Conservation (phyloP, 2,888 invertebrate species). For the Kryphioiulus occultus region DNA sequence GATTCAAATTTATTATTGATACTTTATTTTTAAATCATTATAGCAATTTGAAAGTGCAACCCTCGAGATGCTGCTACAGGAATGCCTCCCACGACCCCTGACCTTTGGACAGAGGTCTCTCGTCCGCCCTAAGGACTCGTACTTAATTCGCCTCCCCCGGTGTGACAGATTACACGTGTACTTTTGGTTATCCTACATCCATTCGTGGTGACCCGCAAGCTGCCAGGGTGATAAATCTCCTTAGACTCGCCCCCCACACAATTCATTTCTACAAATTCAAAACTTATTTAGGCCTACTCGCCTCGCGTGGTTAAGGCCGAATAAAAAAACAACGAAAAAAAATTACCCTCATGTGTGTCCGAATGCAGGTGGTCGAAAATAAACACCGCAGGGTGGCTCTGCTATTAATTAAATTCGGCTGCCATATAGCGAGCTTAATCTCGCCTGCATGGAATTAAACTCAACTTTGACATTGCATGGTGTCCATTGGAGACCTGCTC, state of each 20-base stretch:
- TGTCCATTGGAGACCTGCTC: no score
- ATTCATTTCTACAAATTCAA: conserved; percentile 7
- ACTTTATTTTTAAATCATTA: no score
- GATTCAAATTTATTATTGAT: no score
- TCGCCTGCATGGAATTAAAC: neutral
- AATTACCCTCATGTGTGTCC: neutral
- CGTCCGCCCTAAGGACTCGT: neutral
- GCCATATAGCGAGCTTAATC: neutral
- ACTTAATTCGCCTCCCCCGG: conserved; percentile 23
- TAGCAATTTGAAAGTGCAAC: no score
- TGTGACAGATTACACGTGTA: conserved; percentile 23
- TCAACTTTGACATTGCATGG: conserved; percentile 7
- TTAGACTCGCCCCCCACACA: neutral
- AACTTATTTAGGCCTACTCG: neutral
- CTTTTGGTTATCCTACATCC: conserved; percentile 4
- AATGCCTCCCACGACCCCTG: neutral
- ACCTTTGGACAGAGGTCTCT: neutral
- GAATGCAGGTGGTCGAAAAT: conserved; percentile 23
- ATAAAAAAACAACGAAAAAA: neutral
- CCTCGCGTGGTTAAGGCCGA: neutral
- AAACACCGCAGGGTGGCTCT: conserved; percentile 17
- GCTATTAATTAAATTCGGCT: conserved; percentile 23
- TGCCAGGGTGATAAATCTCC: conserved; percentile 11
- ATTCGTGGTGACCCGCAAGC: conserved; percentile 7
- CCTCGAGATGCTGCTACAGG: no score